Conservation (phyloP, 53 echinoderm and acorn worm species). For the Henricia sp. region DNA sequence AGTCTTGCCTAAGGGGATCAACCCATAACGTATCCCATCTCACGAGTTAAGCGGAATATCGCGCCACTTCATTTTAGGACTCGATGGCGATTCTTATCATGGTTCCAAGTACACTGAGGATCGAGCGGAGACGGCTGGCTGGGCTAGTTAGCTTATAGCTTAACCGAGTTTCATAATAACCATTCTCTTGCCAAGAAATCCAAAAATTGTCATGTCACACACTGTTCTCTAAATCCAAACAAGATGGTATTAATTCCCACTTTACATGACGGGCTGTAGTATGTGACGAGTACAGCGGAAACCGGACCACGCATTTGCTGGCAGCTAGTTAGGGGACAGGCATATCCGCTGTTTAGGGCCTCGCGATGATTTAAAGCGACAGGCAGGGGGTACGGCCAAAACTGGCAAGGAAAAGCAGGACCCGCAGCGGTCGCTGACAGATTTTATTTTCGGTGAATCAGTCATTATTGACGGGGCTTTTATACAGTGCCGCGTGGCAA, state of each 20-base stretch:
- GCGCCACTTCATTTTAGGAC: not conserved
- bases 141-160: not conserved
- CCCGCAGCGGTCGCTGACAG: conserved; percentile 52
- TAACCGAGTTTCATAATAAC: too few relatives aligned
- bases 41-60: conserved; percentile 33
- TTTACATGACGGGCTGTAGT: conserved; percentile 14
- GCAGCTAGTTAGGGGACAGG: conserved; percentile 50
- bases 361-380: conserved; percentile 59
- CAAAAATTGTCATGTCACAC: conserved; percentile 21
- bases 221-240: conserved; percentile 44
- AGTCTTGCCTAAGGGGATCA: conserved; percentile 32
- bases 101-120: not conserved
- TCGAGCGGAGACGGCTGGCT: not conserved
- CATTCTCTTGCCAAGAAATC: too few relatives aligned
- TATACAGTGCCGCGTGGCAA: conserved; percentile 14
- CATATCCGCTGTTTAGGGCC: conserved; percentile 56
- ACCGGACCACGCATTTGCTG: conserved; percentile 34
- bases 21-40: conserved; percentile 21
- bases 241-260: conserved; percentile 42
- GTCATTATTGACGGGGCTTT: conserved; percentile 45
- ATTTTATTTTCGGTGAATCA: conserved; percentile 53
- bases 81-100: not conserved
- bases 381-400: conserved; percentile 21
- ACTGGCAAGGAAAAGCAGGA: not conserved
- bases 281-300: conserved; percentile 23